Conservation (phyloP, 2,113 vertebrate species). For the Phylloscopus trochilus region DNA sequence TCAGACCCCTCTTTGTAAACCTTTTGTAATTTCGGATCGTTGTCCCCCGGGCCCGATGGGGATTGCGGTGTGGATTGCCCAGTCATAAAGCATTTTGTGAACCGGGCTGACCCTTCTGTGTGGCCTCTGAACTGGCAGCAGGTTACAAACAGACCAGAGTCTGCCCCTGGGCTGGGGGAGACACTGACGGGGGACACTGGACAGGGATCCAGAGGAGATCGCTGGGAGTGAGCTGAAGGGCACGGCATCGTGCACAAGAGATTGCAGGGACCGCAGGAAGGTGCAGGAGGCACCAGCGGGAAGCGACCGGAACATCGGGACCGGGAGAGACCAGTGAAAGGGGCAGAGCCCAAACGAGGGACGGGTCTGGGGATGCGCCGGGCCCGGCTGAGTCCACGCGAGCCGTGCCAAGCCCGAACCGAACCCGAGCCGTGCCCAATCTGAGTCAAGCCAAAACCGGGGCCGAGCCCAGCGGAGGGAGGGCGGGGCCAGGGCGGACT, state of each 20-base stretch:
- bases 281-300: no score
- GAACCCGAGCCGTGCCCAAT: not conserved
- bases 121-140: not conserved
- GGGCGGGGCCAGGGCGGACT: not conserved
- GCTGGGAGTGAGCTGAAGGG: not conserved
- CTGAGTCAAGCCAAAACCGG: no score
- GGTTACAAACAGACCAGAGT: not conserved
- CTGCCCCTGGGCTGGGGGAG: not conserved
- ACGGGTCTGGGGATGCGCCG: no score
- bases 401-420: not conserved
- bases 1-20: not conserved
- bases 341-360: no score
- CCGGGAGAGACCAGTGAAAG: no score
- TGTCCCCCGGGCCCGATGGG: rapidly evolving
- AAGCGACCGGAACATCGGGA: rapidly evolving
- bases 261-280: rapidly evolving
- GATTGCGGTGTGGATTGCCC: not conserved
- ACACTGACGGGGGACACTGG: not conserved
- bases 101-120: not conserved
- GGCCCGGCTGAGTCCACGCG: not conserved
- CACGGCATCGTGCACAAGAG: not conserved
- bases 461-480: not conserved
- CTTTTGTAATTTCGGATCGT: not conserved
- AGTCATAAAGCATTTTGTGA: not conserved
- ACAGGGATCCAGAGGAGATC: not conserved